A percentile compares a stretch with the other conserved stretches of the same genome.
phyloP scores from a whole-genome alignment of 1,140 invertebrate genomes.

The Drosophila parvula region DNA sequence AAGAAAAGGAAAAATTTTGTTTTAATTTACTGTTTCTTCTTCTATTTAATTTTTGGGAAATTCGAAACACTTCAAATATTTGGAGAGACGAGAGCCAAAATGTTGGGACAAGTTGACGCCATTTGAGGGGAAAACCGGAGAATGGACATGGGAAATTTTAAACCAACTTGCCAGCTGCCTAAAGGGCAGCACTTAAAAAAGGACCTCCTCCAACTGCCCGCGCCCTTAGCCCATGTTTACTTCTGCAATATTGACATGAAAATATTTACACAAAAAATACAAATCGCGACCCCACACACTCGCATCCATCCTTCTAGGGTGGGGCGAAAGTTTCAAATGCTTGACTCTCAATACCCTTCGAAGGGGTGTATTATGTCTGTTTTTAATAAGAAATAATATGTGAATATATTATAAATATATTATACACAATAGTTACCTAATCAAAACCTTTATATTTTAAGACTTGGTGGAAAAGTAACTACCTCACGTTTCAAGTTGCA shows the following conservation, averaged over 20 bases:
- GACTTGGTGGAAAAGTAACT: neutral
- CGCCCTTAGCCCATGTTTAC: constrained; percentile 49
- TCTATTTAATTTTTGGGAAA: constrained; percentile 47
- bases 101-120: constrained; percentile 74
- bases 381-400: neutral
- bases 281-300: constrained; percentile 48
- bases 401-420: too few species aligned
- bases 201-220: neutral
- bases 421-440: neutral
- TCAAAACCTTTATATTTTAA: too few species aligned
- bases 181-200: constrained; percentile 65
- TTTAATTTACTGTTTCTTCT: constrained; percentile 27
- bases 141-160: constrained; percentile 76
- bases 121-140: constrained; percentile 19
- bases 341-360: neutral
- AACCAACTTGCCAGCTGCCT: constrained; percentile 74
- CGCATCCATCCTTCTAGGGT: neutral
- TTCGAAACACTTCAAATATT: constrained; percentile 81
- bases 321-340: constrained; percentile 8
- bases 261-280: constrained; percentile 78
- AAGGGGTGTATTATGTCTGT: too few species aligned
- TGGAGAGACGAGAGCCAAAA: constrained; percentile 60
- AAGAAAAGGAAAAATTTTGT: constrained; percentile 15
- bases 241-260: constrained; percentile 75
- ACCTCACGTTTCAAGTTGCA: neutral